Conservation (phyloP, 1,140 invertebrate genomes). For the Heliconius congener region DNA sequence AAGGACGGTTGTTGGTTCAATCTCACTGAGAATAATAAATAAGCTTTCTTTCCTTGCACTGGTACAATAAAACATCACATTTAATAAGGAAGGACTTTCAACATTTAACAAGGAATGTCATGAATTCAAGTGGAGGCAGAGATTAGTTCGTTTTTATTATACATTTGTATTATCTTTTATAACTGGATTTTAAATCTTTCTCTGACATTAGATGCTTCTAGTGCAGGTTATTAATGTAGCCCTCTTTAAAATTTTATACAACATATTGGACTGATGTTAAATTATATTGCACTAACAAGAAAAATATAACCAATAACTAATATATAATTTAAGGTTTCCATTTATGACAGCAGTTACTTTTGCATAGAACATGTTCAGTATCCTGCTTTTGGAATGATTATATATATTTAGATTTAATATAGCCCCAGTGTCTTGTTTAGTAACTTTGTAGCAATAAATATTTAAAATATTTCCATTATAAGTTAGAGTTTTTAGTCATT, state of each 20-base stretch:
- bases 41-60: neutral
- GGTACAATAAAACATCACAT: too few species aligned
- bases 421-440: constrained; percentile 8
- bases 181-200: neutral
- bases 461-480: constrained; percentile 13
- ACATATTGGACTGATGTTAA: neutral
- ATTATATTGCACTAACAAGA: neutral
- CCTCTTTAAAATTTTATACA: neutral
- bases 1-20: neutral
- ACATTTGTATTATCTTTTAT: neutral
- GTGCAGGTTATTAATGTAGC: neutral
- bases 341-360: neutral
- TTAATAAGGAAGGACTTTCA: too few species aligned
- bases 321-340: neutral
- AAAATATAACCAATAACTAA: neutral
- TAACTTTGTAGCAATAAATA: constrained; percentile 22
- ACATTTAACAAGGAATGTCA: too few species aligned
- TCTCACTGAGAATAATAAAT: neutral
- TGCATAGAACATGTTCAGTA: neutral
- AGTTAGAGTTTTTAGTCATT: constrained; percentile 31
- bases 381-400: neutral
- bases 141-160: neutral
- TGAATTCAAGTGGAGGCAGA: too few species aligned
- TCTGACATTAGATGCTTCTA: neutral
- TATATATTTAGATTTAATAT: constrained; percentile 9